Evolutionary conservation across 1,140 invertebrate species (phyloP), one percentile per base, ranked within the genome.

Genomic region (Orius insidiosus): DNA sequence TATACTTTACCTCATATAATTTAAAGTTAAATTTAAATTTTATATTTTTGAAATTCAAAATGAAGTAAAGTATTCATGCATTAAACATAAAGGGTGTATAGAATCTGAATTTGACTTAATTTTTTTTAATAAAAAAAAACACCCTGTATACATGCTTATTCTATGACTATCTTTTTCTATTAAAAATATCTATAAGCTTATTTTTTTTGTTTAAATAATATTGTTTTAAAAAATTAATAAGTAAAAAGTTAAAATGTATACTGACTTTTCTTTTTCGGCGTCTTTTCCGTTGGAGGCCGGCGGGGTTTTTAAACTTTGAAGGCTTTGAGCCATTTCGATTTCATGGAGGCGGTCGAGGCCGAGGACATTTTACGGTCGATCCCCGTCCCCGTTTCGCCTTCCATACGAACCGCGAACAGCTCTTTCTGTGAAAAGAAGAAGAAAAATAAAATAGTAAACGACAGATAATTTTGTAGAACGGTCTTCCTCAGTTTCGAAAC

Each of bases 291-390:
- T 53, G 3, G n/a, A n/a, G 69, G 72, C 45, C 67, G 73, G 51
- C 65, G 77, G 50, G 66, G 81, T 74, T 54, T 94, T 95, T 49
- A 96, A 70, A 60, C 83, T 93, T 88, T 85, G 68, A 96, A 90
- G 52, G 92, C 92, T 66, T 95, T 95, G 56, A 95, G 68, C 92
- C 92, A 96, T 73, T 95, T 94, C 59, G 83, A 88, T 68, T 94
- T 94, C 75, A 94, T 94, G 57, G 82, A 85, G 58, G 78, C 84
- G 45, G 80, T 80, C 46, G 80, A 89, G 36, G 80, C 74, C 35
- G 81, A 78, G 2, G 85, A 87, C 64, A 88, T 74, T 70, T 90
- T 90, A 36, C 85, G 72, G 63, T 86, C 84, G 55, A 71, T 62
- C 60, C 62, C 64, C 53, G 58, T 60, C 60, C 62, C 64, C 53